Evolutionary conservation across 2,797 vertebrate species (phyloP).

Genomic region (Enteromius paludinosus): DNA sequence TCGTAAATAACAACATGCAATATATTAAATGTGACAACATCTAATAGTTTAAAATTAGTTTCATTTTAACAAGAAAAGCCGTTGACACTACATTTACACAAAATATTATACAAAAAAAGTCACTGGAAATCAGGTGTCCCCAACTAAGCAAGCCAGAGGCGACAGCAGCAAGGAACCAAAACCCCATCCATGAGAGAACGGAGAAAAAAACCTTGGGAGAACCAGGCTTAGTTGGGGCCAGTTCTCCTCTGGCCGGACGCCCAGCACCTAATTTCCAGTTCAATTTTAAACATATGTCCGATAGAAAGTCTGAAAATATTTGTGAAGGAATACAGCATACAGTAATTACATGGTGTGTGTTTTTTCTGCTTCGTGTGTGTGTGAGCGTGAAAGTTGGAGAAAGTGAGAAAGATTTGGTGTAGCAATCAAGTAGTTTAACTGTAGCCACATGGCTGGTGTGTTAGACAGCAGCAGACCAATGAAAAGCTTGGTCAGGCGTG

Average conservation of each 20-base stretch:
- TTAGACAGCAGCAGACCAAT: slow-evolving; percentile 6
- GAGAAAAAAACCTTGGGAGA: no score
- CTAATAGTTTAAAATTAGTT: not conserved
- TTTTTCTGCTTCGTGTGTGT: not conserved
- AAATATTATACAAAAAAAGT: not conserved
- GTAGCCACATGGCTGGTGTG: slow-evolving; percentile 11
- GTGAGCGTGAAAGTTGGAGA: not conserved
- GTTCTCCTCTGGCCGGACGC: no score
- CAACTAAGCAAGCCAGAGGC: no score
- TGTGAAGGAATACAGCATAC: not conserved
- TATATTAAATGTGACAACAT: not conserved
- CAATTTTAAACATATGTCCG: no score
- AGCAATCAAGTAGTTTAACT: not conserved
- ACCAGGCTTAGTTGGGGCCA: no score
- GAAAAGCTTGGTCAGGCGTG: not conserved
- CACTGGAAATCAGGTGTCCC: no score
- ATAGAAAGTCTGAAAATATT: not conserved
- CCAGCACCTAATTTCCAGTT: no score
- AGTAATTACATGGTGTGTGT: not conserved
- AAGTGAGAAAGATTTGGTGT: not conserved
- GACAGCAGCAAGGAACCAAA: no score
- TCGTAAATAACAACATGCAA: no score
- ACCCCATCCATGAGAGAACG: no score
- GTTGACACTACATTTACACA: no score
- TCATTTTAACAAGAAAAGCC: not conserved